These are phyloP conservation scores for Nomada fucata DNA, from an alignment of 2,888 invertebrate genomes.

Conservation along the genomic window DNA sequence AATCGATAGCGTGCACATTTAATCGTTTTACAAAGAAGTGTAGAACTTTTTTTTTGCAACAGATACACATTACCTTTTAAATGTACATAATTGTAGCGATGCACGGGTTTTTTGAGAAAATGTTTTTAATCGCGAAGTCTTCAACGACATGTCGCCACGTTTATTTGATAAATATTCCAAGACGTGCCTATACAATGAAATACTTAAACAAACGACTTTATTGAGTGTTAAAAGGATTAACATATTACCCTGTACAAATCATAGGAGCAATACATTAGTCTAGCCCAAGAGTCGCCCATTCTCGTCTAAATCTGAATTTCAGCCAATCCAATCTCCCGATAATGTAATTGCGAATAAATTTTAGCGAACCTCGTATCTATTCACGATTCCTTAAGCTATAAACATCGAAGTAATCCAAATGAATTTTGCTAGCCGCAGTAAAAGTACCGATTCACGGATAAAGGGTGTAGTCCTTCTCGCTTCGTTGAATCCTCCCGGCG, in stretches of 20 bases:
- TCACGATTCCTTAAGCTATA: constrained; percentile 25
- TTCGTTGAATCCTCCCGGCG: not conserved
- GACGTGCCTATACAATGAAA: not conserved
- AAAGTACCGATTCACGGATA: constrained; percentile 45
- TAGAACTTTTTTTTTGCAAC: not conserved
- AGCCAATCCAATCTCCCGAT: constrained; percentile 8
- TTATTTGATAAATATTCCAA: constrained; percentile 1
- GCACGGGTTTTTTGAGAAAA: not conserved
- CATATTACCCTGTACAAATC: constrained; percentile 33
- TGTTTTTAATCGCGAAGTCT: not conserved
- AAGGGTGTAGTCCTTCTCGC: constrained; percentile 17
- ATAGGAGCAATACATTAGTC: constrained; percentile 57
- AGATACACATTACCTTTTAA: not conserved
- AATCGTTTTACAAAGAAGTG: not conserved
- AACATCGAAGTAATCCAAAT: not conserved
- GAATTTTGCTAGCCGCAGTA: not conserved
- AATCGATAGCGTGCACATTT: not conserved
- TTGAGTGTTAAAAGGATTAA: constrained; percentile 45
- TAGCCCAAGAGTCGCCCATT: constrained; percentile 61
- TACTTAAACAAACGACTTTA: not conserved
- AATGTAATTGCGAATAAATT: constrained; percentile 50
- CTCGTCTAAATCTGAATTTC: constrained; percentile 40
- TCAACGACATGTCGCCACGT: not conserved
- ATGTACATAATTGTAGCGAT: not conserved
- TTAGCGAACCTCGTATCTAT: constrained; percentile 32